Percentiles rank a stretch among this genome's conserved stretches.
These are phyloP conservation scores for Acanthosepion esculentum DNA, from an alignment of 2,888 invertebrate genomes.

Conservation along the genomic window DNA sequence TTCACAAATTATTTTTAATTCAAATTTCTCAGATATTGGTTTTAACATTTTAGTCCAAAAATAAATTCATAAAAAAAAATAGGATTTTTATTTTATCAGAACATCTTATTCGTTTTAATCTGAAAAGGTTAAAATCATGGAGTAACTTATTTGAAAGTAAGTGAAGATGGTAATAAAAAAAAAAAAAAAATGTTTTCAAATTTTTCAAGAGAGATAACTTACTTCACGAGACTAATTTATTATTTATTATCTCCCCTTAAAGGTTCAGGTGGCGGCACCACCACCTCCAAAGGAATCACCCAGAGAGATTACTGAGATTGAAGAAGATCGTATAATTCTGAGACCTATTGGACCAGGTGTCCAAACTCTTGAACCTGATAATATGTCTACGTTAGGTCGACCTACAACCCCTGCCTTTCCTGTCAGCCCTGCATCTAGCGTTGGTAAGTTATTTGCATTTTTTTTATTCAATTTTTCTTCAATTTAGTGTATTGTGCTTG, in stretches of 20 bases:
- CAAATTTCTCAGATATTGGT: not conserved
- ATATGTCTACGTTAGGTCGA: constrained; percentile 60
- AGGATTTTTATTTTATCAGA: too few relatives aligned
- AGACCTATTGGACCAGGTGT: constrained; percentile 74
- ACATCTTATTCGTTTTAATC: too few relatives aligned
- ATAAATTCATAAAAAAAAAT: not conserved
- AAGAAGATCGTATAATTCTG: constrained; percentile 73
- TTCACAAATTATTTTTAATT: not conserved
- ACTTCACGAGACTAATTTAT: not conserved
- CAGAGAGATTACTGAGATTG: constrained; percentile 66
- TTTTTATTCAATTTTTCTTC: not conserved
- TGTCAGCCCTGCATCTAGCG: constrained; percentile 62
- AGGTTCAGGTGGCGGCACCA: constrained; percentile 55
- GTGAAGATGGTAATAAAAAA: not conserved
- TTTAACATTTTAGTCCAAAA: not conserved
- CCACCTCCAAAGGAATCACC: constrained; percentile 54
- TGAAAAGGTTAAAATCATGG: too few relatives aligned
- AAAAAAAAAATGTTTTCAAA: not conserved
- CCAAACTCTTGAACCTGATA: constrained; percentile 72
- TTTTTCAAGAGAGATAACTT: not conserved
- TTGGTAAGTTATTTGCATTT: constrained; percentile 57
- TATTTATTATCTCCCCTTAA: constrained; percentile 44
- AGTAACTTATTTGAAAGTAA: too few relatives aligned
- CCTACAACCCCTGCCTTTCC: constrained; percentile 68
- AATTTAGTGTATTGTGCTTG: not conserved